Percentiles rank a stretch among this genome's conserved stretches.
These are phyloP conservation scores for Volucella zonaria DNA, from an alignment of 2,888 invertebrate genomes.

Conservation along the genomic window DNA sequence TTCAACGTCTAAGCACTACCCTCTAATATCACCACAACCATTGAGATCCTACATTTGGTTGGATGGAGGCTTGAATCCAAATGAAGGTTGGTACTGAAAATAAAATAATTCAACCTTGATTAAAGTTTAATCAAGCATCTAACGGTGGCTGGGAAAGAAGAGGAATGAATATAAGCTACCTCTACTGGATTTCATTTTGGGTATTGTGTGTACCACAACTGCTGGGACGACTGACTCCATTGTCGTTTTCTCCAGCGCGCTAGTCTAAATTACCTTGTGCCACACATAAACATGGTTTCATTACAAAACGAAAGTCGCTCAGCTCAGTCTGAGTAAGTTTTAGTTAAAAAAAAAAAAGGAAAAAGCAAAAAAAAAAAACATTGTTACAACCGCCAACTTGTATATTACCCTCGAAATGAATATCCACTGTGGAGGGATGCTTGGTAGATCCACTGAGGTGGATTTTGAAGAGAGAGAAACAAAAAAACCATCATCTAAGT, in stretches of 20 bases:
- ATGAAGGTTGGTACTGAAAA: slow-evolving; percentile 36
- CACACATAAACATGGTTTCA: slow-evolving; percentile 65
- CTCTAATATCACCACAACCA: background rate
- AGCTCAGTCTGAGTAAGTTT: background rate
- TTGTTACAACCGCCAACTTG: slow-evolving; percentile 65
- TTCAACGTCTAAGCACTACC: slow-evolving; percentile 48
- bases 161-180: background rate
- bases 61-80: background rate
- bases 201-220: slow-evolving; percentile 3
- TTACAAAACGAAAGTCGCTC: slow-evolving; percentile 7
- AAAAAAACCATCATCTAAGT: background rate
- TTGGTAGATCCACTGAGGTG: slow-evolving; percentile 20
- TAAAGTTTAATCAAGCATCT: slow-evolving; percentile 60
- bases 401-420: slow-evolving; percentile 67
- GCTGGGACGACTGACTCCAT: slow-evolving; percentile 6
- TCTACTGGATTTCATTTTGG: slow-evolving; percentile 36
- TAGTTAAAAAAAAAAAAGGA: background rate
- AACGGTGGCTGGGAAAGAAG: background rate
- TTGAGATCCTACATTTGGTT: background rate
- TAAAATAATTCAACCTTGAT: slow-evolving; percentile 67
- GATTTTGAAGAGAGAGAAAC: slow-evolving; percentile 26
- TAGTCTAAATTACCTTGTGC: slow-evolving; percentile 60
- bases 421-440: slow-evolving; percentile 17
- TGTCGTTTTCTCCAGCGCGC: slow-evolving; percentile 8
- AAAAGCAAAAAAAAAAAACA: slow-evolving; percentile 25